A percentile compares a stretch with the other conserved stretches of the same genome.
Conservation (phyloP, 30 jellyfish, hydroid and myxozoan genomes). For the Rhopilema esculentum region DNA sequence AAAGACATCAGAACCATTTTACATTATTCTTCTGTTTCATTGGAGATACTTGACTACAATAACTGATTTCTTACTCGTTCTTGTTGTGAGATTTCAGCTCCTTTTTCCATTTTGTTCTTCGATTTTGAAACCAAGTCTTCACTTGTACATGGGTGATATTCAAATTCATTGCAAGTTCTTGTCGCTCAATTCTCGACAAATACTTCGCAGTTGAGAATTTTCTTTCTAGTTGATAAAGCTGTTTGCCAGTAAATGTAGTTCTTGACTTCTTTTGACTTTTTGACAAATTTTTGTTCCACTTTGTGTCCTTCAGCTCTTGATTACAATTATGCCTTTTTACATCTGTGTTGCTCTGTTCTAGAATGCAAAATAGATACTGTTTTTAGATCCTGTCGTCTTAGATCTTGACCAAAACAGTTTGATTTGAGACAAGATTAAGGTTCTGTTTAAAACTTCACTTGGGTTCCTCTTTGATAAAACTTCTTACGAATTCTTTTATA, state of each 20-base stretch:
- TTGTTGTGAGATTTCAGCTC: conserved; percentile 15
- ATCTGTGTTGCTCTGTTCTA: not conserved
- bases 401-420: too few species aligned
- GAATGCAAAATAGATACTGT: not conserved
- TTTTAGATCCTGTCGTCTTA: too few species aligned
- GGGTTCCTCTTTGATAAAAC: too few species aligned
- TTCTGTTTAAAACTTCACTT: too few species aligned
- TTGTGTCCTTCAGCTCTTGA: not conserved
- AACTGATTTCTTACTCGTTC: conserved; percentile 2
- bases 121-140: conserved; percentile 81
- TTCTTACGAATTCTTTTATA: too few species aligned
- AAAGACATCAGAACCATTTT: too few species aligned
- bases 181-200: conserved; percentile 73
- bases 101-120: conserved; percentile 83
- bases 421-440: too few species aligned
- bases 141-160: conserved; percentile 69
- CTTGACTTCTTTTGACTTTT: conserved; percentile 60
- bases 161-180: conserved; percentile 61
- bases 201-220: conserved; percentile 63
- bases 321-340: not conserved
- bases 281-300: not conserved
- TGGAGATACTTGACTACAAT: not conserved
- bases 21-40: too few species aligned
- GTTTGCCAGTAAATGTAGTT: conserved; percentile 78
- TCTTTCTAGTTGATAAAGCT: conserved; percentile 62